Evolutionary conservation across 2,113 vertebrate species (phyloP).

Genomic region (Microtus pennsylvanicus): DNA sequence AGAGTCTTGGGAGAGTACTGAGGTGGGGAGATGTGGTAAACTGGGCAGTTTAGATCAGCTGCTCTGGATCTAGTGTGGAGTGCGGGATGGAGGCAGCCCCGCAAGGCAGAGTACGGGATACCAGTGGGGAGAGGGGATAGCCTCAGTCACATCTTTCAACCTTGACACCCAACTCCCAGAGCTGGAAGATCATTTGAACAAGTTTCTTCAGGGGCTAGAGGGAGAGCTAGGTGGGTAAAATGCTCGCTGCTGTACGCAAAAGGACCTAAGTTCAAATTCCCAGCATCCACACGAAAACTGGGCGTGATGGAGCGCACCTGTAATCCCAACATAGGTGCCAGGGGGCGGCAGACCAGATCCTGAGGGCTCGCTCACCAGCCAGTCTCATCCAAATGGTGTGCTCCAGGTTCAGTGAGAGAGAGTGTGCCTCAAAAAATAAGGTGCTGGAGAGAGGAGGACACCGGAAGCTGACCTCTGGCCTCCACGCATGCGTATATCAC

Average conservation of each 20-base stretch:
- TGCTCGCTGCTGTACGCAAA: no score
- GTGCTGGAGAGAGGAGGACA: neutral
- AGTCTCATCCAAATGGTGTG: neutral
- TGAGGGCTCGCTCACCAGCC: neutral
- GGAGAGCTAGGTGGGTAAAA: neutral
- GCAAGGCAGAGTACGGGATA: no score
- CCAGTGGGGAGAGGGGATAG: neutral
- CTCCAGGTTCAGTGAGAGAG: neutral
- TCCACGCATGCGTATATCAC: no score
- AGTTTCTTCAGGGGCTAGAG: neutral
- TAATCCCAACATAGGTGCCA: neutral
- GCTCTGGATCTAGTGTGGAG: neutral
- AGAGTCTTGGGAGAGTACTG: neutral
- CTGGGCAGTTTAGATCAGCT: slow-evolving; percentile 9
- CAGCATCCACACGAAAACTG: neutral
- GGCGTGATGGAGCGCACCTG: no score
- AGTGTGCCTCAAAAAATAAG: neutral
- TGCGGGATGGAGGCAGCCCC: neutral
- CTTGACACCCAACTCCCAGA: neutral
- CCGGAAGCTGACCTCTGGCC: neutral
- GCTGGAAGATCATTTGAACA: neutral
- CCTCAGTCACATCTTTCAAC: neutral
- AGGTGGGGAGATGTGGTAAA: neutral
- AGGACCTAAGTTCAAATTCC: neutral
- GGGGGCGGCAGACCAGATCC: no score